Percentiles rank a stretch among this genome's conserved stretches.
phyloP scores from a whole-genome alignment of 2,113 vertebrate species.

The Dasyornis broadbenti region DNA sequence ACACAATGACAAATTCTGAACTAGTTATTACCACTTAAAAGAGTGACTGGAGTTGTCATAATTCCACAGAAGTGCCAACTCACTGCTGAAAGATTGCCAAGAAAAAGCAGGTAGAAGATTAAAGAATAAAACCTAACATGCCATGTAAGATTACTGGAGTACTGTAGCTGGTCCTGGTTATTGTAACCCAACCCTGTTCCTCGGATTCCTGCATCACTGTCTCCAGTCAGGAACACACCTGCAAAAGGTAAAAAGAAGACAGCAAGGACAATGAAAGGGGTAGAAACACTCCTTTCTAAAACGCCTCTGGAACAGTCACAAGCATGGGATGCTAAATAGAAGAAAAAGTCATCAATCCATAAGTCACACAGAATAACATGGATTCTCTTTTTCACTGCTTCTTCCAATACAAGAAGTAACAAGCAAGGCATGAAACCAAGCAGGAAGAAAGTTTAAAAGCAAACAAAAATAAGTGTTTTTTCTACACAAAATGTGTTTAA shows the following conservation, averaged over 20 bases:
- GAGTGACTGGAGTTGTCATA: not conserved
- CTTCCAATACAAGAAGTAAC: not conserved
- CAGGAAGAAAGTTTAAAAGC: slow-evolving; percentile 4
- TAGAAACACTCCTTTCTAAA: not conserved
- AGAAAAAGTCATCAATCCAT: not conserved
- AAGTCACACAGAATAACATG: not conserved
- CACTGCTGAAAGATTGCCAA: not conserved
- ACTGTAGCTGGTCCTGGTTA: not conserved
- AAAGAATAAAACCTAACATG: not conserved
- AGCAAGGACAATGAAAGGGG: not conserved
- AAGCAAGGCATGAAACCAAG: not conserved
- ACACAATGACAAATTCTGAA: not conserved
- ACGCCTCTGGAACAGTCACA: not conserved
- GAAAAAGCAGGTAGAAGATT: not conserved
- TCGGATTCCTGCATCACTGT: not conserved
- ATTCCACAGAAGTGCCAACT: not conserved
- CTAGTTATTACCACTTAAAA: not conserved
- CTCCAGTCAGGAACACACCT: not conserved
- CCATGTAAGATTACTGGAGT: not conserved
- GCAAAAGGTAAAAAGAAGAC: not conserved
- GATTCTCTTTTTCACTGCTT: not conserved
- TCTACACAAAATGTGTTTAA: not conserved
- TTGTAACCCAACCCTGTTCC: not conserved
- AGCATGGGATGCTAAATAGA: not conserved
- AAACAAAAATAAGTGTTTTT: not conserved